phyloP scores from a whole-genome alignment of 2,113 vertebrate genomes.

The Petaurus breviceps region DNA sequence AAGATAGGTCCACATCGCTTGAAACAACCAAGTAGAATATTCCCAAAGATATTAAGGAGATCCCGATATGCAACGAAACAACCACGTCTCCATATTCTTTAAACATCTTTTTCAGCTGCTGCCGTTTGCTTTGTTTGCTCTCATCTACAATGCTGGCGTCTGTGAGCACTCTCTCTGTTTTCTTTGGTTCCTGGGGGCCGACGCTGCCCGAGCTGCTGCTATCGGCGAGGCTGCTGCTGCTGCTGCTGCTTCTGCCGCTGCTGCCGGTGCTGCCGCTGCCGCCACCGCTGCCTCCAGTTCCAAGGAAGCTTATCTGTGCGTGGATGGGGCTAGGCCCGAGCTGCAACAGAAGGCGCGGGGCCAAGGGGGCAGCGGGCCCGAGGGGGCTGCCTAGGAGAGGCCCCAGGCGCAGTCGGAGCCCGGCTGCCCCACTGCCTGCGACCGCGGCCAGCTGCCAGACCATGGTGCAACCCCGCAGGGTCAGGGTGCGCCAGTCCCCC shows the following conservation, averaged over 20 bases:
- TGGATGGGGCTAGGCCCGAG: not conserved
- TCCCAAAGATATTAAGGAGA: slow-evolving; percentile 95
- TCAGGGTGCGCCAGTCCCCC: too few relatives aligned
- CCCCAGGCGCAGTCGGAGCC: slow-evolving; percentile 21
- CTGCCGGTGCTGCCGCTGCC: too few relatives aligned
- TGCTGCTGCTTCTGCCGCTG: too few relatives aligned
- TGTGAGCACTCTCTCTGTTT: not conserved
- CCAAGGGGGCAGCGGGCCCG: not conserved
- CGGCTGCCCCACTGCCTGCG: not conserved
- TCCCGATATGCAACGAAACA: slow-evolving; percentile 86
- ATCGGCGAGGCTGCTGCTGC: too few relatives aligned
- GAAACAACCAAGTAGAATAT: slow-evolving; percentile 93
- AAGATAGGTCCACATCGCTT: slow-evolving; percentile 92
- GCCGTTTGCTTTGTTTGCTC: slow-evolving; percentile 88
- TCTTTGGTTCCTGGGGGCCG: slow-evolving; percentile 73
- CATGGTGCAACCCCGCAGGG: slow-evolving; percentile 14
- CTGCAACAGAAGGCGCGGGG: not conserved
- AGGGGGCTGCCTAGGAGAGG: slow-evolving; percentile 5
- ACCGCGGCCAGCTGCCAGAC: slow-evolving; percentile 35
- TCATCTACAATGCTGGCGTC: slow-evolving; percentile 40
- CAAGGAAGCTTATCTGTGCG: not conserved
- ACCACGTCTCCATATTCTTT: slow-evolving; percentile 96
- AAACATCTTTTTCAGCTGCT: slow-evolving; percentile 94
- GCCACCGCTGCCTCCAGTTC: not conserved
- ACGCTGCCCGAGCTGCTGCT: too few relatives aligned